Conservation (phyloP, 2,888 invertebrate genomes). For the Cryptus armator region DNA sequence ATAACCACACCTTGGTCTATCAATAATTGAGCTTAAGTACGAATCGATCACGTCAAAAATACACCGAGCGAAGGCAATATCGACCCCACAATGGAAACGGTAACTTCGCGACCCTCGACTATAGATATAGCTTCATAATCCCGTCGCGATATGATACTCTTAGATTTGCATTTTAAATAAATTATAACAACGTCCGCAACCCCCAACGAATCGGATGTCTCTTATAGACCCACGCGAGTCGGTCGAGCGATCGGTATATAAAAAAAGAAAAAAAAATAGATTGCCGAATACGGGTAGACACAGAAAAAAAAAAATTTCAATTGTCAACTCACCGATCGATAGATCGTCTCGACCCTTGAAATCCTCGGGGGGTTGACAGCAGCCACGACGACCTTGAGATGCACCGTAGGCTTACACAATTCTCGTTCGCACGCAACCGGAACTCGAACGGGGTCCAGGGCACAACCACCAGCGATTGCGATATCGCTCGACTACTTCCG, state of each 20-base stretch:
- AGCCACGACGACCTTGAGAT: constrained; percentile 51
- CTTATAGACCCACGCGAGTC: constrained; percentile 1
- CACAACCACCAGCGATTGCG: constrained; percentile 21
- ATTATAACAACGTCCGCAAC: not conserved
- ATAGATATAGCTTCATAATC: constrained; percentile 34
- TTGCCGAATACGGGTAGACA: not conserved
- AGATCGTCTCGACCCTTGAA: constrained; percentile 19
- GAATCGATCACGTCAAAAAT: constrained; percentile 63
- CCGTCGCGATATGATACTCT: constrained; percentile 17
- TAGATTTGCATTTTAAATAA: constrained; percentile 31
- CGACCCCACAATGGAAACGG: constrained; percentile 43
- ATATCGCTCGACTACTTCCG: constrained; percentile 12
- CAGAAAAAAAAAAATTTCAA: not conserved
- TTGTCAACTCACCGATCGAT: constrained; percentile 52
- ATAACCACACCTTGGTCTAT: constrained; percentile 14
- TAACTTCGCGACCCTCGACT: constrained; percentile 53
- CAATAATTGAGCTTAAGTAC: constrained; percentile 29
- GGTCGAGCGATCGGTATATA: not conserved
- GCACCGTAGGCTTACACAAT: constrained; percentile 52
- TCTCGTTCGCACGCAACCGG: constrained; percentile 42
- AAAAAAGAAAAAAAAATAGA: not conserved
- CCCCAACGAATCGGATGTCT: not conserved
- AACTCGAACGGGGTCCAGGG: constrained; percentile 23
- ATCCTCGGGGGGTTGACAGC: constrained; percentile 44
- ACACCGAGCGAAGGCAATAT: constrained; percentile 57